Conservation (phyloP, 2,888 invertebrate species). For the Cosmopolites sordidus region DNA sequence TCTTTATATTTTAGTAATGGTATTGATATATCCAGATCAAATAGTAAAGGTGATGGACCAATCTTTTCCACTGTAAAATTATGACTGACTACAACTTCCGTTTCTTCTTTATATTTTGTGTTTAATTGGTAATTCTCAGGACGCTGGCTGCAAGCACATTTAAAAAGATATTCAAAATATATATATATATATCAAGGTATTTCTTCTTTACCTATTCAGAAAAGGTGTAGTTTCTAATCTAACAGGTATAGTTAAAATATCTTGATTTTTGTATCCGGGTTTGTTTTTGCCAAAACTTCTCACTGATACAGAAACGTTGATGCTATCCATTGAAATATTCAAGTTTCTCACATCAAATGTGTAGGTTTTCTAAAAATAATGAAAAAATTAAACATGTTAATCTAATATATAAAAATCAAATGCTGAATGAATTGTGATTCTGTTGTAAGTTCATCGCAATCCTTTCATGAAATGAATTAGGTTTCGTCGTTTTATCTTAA, state of each 20-base stretch:
- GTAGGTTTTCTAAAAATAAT: conserved; percentile 15
- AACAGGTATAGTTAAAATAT: conserved; percentile 15
- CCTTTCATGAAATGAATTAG: no score
- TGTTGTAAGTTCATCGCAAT: no score
- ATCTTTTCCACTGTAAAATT: conserved; percentile 16
- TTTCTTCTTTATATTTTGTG: neutral
- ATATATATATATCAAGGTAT: neutral
- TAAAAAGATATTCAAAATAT: neutral
- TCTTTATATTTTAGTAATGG: conserved; percentile 10
- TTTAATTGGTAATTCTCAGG: neutral
- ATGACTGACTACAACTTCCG: conserved; percentile 5
- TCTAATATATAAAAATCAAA: no score
- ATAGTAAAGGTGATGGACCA: conserved; percentile 18
- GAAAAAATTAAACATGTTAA: no score
- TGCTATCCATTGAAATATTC: conserved; percentile 5
- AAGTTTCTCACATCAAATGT: conserved; percentile 23
- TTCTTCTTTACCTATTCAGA: conserved; percentile 28
- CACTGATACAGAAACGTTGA: conserved; percentile 20
- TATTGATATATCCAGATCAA: conserved; percentile 13
- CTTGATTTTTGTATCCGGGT: conserved; percentile 9
- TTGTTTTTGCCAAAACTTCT: conserved; percentile 28
- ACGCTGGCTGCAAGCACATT: neutral
- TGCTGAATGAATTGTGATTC: no score
- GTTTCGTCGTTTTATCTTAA: no score
- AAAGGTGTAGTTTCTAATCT: conserved; percentile 21